Evolutionary conservation across 1,140 invertebrate genomes (phyloP).

Genomic region (Zaprionus tsacasi): DNA sequence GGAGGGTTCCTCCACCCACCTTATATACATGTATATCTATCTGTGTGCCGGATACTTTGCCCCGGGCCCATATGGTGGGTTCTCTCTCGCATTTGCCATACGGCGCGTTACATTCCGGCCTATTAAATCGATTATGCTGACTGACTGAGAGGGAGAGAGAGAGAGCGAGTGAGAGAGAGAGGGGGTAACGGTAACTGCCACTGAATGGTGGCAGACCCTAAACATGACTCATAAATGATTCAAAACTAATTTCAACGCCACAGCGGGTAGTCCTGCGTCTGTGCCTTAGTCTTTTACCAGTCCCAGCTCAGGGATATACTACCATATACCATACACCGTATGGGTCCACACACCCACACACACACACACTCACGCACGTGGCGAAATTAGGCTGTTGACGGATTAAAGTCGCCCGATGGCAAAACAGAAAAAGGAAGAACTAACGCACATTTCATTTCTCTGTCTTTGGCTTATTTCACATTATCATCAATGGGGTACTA

Average conservation of each 20-base stretch:
- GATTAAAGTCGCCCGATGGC: conserved; percentile 49
- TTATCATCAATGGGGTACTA: conserved; percentile 7
- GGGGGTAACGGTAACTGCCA: conserved; percentile 30
- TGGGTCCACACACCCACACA: conserved; percentile 36
- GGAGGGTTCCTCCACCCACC: neutral
- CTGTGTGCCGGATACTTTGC: neutral
- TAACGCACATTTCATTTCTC: conserved; percentile 23
- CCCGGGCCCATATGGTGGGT: conserved; percentile 39
- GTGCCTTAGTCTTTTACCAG: conserved; percentile 14
- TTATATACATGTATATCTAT: neutral
- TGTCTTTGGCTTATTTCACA: conserved; percentile 14
- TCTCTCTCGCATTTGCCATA: conserved; percentile 49
- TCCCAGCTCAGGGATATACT: conserved; percentile 24
- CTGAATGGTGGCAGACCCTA: conserved; percentile 60
- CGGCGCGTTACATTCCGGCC: conserved; percentile 66
- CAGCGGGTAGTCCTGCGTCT: conserved; percentile 58
- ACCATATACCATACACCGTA: conserved; percentile 2
- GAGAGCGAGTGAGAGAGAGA: neutral
- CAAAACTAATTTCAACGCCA: conserved; percentile 80
- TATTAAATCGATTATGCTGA: conserved; percentile 78
- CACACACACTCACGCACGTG: conserved; percentile 54
- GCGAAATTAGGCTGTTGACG: conserved; percentile 62
- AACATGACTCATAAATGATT: conserved; percentile 82
- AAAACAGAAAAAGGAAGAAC: conserved; percentile 46
- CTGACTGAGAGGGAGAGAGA: neutral